A percentile compares a stretch with the other conserved stretches of the same genome.
Conservation (phyloP, 2,113 vertebrate genomes). For the Picathartes gymnocephalus region DNA sequence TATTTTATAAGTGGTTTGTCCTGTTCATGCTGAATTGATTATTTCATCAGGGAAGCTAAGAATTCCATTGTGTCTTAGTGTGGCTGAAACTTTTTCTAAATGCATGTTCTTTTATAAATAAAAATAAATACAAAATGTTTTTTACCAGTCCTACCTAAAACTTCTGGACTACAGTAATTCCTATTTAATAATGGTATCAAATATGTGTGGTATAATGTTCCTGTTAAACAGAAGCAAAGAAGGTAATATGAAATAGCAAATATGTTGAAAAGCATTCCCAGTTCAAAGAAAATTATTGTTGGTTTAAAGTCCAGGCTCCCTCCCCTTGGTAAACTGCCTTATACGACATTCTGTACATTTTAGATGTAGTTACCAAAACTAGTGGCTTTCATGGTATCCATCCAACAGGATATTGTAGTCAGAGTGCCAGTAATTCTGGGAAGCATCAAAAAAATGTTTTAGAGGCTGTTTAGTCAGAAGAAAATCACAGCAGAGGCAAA, state of each 20-base stretch:
- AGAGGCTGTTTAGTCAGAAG: conserved; percentile 43
- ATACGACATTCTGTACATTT: conserved; percentile 10
- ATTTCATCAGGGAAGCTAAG: not conserved
- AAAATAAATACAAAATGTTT: not conserved
- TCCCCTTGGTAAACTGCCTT: not conserved
- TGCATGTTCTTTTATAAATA: not conserved
- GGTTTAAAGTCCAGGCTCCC: not conserved
- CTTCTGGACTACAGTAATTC: not conserved
- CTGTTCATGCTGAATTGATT: not conserved
- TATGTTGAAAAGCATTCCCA: not conserved
- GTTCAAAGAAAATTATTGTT: not conserved
- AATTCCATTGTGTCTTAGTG: not conserved
- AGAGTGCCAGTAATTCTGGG: conserved; percentile 19
- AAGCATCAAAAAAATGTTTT: conserved; percentile 42
- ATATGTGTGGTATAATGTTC: not conserved
- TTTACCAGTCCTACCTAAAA: not conserved
- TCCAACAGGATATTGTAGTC: conserved; percentile 38
- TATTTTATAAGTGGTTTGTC: not conserved
- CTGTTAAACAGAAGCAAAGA: not conserved
- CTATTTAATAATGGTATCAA: not conserved
- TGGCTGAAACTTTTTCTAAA: not conserved
- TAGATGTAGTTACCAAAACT: not conserved
- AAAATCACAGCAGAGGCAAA: conserved; percentile 48
- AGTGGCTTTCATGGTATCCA: conserved; percentile 12
- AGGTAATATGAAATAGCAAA: not conserved